phyloP scores from a whole-genome alignment of 2,888 invertebrate genomes.

The Mesochorus sp. region DNA sequence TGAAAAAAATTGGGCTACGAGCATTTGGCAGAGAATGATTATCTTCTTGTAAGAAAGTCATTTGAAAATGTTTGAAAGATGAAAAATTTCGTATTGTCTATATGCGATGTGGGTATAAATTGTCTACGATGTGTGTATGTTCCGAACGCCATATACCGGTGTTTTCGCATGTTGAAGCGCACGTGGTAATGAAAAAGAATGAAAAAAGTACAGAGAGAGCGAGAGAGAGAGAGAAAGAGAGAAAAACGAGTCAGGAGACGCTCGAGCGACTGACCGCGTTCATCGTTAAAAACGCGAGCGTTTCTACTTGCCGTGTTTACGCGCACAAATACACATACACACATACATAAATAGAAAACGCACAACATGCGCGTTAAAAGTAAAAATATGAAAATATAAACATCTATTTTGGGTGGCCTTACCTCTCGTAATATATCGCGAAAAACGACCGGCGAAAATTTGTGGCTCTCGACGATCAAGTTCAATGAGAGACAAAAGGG shows the following conservation, averaged over 20 bases:
- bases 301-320: slow-evolving; percentile 48
- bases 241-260: background rate
- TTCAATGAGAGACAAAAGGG: background rate
- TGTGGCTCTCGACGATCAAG: slow-evolving; percentile 2
- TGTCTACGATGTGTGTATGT: background rate
- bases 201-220: slow-evolving; percentile 49
- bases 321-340: background rate
- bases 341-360: background rate
- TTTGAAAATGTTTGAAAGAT: background rate
- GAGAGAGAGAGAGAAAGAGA: slow-evolving; percentile 10
- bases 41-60: no score
- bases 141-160: slow-evolving; percentile 59
- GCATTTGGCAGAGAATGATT: no score
- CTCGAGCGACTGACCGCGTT: slow-evolving; percentile 23
- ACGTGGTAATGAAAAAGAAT: slow-evolving; percentile 65
- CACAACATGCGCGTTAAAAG: background rate
- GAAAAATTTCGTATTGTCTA: background rate
- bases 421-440: slow-evolving; percentile 27
- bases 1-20: no score
- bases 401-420: slow-evolving; percentile 28
- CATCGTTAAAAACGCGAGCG: slow-evolving; percentile 1
- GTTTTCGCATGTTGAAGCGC: slow-evolving; percentile 50
- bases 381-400: slow-evolving; percentile 43
- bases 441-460: background rate
- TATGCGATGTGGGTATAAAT: background rate